These are phyloP conservation scores for Sceloporus tristichus DNA, from an alignment of 2,113 vertebrate species.

Conservation along the genomic window DNA sequence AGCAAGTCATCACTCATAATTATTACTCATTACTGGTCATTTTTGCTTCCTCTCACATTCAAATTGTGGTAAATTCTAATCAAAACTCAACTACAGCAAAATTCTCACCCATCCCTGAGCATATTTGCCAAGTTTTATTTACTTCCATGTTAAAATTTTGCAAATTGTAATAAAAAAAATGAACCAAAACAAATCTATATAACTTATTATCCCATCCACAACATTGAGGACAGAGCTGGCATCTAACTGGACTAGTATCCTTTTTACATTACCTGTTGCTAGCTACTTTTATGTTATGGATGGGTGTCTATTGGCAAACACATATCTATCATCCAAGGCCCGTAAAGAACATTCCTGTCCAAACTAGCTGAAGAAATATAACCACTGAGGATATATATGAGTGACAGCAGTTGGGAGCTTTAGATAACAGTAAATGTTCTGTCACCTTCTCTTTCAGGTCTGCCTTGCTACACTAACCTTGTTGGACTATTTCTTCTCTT, in stretches of 20 bases:
- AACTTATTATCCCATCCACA: neutral
- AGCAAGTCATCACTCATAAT: too few species aligned
- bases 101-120: too few species aligned
- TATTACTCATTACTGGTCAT: too few species aligned
- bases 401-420: neutral
- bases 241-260: neutral
- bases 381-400: neutral
- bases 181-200: too few species aligned
- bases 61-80: too few species aligned
- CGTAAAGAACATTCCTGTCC: neutral
- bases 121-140: neutral
- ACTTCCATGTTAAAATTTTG: neutral
- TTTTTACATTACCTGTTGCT: neutral
- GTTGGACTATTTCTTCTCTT: too few species aligned
- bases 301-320: neutral
- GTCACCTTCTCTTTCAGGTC: too few species aligned
- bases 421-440: too few species aligned
- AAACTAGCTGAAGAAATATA: neutral
- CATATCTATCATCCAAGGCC: neutral
- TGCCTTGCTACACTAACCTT: too few species aligned
- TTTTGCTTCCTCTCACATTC: neutral
- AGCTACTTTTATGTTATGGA: neutral
- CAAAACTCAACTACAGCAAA: too few species aligned
- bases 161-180: neutral
- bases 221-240: neutral